Conservation (phyloP, 2,113 vertebrate genomes). For the Romanogobio albipinnatus region DNA sequence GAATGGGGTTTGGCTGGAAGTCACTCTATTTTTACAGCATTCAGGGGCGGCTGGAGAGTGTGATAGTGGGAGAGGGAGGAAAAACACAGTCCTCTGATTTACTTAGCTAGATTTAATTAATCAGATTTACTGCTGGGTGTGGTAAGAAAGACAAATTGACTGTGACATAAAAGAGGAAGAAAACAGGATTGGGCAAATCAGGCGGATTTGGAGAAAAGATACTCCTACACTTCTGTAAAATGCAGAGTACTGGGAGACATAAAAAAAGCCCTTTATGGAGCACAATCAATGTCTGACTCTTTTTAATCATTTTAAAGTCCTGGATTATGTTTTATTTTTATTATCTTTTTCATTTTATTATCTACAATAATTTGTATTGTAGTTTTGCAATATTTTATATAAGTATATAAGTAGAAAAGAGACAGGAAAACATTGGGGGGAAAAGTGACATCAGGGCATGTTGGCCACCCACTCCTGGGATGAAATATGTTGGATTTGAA, state of each 20-base stretch:
- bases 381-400: not conserved
- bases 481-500: not conserved
- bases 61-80: conserved; percentile 9
- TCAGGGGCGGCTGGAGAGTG: not conserved
- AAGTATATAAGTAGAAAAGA: not conserved
- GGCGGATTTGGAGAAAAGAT: conserved; percentile 7
- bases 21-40: conserved; percentile 45
- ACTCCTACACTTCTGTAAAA: not conserved
- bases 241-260: conserved; percentile 4
- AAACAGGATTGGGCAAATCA: conserved; percentile 21
- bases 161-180: conserved; percentile 30
- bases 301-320: not conserved
- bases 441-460: not conserved
- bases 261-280: not conserved
- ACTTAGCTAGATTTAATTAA: conserved; percentile 57
- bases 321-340: not conserved
- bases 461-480: not conserved
- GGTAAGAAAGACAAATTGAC: conserved; percentile 47
- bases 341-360: not conserved
- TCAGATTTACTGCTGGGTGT: conserved; percentile 52
- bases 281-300: not conserved
- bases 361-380: not conserved
- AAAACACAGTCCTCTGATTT: conserved; percentile 49
- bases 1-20: conserved; percentile 21
- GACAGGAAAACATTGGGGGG: not conserved